These are phyloP conservation scores for Mesocricetus auratus DNA, from an alignment of 2,113 vertebrate species.

Conservation along the genomic window DNA sequence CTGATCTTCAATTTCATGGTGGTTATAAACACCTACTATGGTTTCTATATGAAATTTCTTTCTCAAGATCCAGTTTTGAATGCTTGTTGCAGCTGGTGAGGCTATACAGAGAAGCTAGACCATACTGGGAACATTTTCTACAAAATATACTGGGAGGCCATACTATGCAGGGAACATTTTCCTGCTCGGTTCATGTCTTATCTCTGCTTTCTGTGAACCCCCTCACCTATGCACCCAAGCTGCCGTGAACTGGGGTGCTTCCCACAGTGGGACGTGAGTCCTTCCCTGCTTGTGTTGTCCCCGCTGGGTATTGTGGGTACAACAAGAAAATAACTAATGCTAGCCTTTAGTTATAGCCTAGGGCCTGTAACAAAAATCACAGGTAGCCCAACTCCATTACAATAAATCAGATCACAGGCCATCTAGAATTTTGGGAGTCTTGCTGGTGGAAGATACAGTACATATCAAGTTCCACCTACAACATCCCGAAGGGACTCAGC, in stretches of 20 bases:
- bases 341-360: neutral
- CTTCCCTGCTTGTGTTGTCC: too few relatives aligned
- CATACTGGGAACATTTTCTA: too few relatives aligned
- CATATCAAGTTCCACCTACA: neutral
- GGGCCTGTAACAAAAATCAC: neutral
- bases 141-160: neutral
- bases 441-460: fast-evolving
- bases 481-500: fast-evolving
- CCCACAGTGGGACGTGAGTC: neutral
- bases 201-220: neutral
- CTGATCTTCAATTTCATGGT: neutral
- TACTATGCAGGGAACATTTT: neutral
- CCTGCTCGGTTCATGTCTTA: neutral
- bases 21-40: neutral
- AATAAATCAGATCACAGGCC: fast-evolving
- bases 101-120: neutral
- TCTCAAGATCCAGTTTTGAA: neutral
- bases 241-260: too few relatives aligned
- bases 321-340: neutral
- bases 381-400: neutral
- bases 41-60: neutral
- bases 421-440: neutral
- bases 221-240: neutral
- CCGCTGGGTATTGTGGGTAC: neutral
- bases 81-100: neutral